Evolutionary conservation across 2,797 vertebrate genomes (phyloP), one percentile per base, ranked within the genome.

Genomic region (Esox lucius): DNA sequence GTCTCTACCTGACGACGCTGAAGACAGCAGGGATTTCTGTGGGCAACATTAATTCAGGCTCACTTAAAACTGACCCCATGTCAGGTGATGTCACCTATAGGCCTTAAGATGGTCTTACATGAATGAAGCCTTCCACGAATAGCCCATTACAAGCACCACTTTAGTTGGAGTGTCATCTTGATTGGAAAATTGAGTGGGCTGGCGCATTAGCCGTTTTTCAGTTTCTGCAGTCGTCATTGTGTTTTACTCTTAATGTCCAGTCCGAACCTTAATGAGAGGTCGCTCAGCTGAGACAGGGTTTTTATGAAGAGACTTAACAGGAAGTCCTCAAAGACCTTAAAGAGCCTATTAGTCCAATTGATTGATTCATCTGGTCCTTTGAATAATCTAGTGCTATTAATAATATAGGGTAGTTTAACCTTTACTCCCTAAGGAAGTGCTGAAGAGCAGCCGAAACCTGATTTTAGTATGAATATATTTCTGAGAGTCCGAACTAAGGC

Each of bases 161-260:
- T 72, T 72, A 81, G 22, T 71, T 79, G 83, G 78, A 53, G 31
- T 82, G 35, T 82, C 76, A 78, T 76, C 84, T 76, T 74, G 74
- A 89, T 86, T 82, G 76, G 84, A 75, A 88, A 90, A 88, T 73
- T 79, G 83, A 85, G 51, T 75, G 76, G 74, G 31, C 66, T 87
- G 85, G 85, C 86, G 86, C 85, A 88, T 91, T 61, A 68, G 61
- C 28, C 70, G 79, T 79, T 83, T 77, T 81, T 91, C 81, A 85
- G 78, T 73, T 81, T 81, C 53, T 81, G 67, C 77, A 85, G 73
- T 87, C 42, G 74, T 76, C 51, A 76, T 76, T 80, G 56, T 72
- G 26, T 33, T 51, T 69, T 85, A 90, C 83, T 87, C 80, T 79
- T 84, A 89, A 89, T 87, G 72, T 85, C 82, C 75, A 80, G 74